Evolutionary conservation across 2,797 vertebrate species (phyloP).

Genomic region (Sebastes jordani): DNA sequence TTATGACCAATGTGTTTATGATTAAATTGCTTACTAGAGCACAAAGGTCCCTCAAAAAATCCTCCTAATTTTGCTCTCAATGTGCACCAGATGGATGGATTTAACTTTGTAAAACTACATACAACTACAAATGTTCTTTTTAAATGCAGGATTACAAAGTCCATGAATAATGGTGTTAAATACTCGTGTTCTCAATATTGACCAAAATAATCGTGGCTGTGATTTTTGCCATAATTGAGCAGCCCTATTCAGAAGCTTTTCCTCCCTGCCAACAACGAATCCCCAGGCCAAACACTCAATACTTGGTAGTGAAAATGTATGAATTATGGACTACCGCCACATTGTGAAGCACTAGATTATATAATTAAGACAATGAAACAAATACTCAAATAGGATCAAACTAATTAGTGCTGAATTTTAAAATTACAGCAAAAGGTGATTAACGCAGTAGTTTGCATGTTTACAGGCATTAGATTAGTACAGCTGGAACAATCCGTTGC

Average conservation of each 20-base stretch:
- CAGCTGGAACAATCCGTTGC: slow-evolving; percentile 1
- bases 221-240: too few relatives aligned
- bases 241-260: background rate
- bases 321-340: background rate
- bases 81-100: too few relatives aligned
- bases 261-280: background rate
- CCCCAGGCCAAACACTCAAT: background rate
- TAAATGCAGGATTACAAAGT: too few relatives aligned
- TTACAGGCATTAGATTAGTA: slow-evolving; percentile 15
- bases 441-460: slow-evolving; percentile 34
- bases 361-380: background rate
- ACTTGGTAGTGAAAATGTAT: background rate
- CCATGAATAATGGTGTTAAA: too few relatives aligned
- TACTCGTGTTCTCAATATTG: too few relatives aligned
- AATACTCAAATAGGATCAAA: slow-evolving; percentile 29
- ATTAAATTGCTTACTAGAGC: too few relatives aligned
- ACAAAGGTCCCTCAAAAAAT: too few relatives aligned
- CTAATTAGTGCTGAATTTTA: slow-evolving; percentile 4
- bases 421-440: slow-evolving; percentile 30
- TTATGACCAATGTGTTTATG: too few relatives aligned
- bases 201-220: too few relatives aligned
- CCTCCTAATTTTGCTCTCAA: too few relatives aligned
- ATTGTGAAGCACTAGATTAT: background rate
- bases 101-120: too few relatives aligned
- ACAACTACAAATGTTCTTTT: too few relatives aligned